Evolutionary conservation across 1,140 invertebrate genomes (phyloP), one percentile per base, ranked within the genome.

Genomic region (Eurosta solidaginis): DNA sequence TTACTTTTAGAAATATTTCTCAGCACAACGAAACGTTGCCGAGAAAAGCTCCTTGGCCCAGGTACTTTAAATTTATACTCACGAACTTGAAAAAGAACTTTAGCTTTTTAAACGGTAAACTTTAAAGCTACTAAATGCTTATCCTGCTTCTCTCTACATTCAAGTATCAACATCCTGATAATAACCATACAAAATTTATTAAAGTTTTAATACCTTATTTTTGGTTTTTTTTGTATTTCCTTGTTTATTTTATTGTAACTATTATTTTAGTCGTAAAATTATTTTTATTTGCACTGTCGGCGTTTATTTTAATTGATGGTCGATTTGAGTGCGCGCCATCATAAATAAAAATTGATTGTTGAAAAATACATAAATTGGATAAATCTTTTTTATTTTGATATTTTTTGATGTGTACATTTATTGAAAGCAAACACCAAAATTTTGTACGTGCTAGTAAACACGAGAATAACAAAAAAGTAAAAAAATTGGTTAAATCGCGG

Each of bases 281-380:
- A 10, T 22, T 68, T 68, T 40, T 68, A 68, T 68, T 68, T 68
- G 33, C 17, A n/a, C 1, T 3, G 59, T 68, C n/a, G 59, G 33
- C 59, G n/a, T 40, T 68, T 68, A 68, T 40, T 68, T 68, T 68
- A 68, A 68, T 68, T 68, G 59, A 68, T 68, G 59, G 59, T 40
- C 59, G 59, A 68, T 68, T 68, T 40, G 59, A 68, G n/a, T 27
- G 29, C 59, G 3, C 29, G 59, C 59, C 59, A 20, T 40, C 59
- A 68, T 68, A 68, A 68, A 68, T 68, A 68, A 68, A 68, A 68
- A 68, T 68, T 68, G 59, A 68, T 68, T 68, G 59, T n/a, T 68
- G 33, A 12, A 68, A 68, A 68, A 68, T 68, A 36, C 36, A 68
- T 68, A 68, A 68, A 68, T 68, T 40, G 33, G 17, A 20, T 40